These are phyloP conservation scores for Etheostoma perlongum DNA, from an alignment of 2,797 vertebrate genomes.

Conservation along the genomic window DNA sequence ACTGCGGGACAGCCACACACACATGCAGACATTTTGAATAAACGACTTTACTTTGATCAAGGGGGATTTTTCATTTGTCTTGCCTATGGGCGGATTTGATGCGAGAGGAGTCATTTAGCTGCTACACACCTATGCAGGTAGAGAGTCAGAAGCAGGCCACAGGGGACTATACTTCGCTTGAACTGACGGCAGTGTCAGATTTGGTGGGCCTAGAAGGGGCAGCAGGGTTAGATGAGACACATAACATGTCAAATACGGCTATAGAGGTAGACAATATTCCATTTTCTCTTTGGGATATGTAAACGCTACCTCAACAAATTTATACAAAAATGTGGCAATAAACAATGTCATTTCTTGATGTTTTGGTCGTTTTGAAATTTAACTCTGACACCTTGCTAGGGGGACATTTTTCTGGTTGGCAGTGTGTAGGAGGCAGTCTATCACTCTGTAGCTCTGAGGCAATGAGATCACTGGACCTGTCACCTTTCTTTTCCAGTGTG, in stretches of 20 bases:
- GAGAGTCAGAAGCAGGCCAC: slow-evolving; percentile 54
- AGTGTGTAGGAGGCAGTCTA: slow-evolving; percentile 73
- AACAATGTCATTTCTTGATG: slow-evolving; percentile 34
- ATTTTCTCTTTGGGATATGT: slow-evolving; percentile 22
- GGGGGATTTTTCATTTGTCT: slow-evolving; percentile 54
- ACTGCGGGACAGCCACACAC: slow-evolving; percentile 26
- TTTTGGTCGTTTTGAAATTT: slow-evolving; percentile 68
- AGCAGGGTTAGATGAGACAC: slow-evolving; percentile 21
- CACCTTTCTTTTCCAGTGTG: slow-evolving; percentile 59
- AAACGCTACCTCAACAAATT: slow-evolving; percentile 3
- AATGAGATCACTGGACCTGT: slow-evolving; percentile 80
- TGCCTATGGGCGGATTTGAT: slow-evolving; percentile 21
- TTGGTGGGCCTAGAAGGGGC: slow-evolving; percentile 36
- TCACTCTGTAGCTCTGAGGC: slow-evolving; percentile 76
- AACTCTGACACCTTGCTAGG: slow-evolving; percentile 61
- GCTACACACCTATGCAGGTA: slow-evolving; percentile 55
- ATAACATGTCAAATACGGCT: slow-evolving; percentile 7
- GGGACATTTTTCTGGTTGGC: slow-evolving; percentile 70
- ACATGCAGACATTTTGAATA: slow-evolving; percentile 46
- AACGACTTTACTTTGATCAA: slow-evolving; percentile 54
- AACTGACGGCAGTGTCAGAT: slow-evolving; percentile 55
- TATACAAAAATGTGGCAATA: slow-evolving; percentile 14
- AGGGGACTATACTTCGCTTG: slow-evolving; percentile 51
- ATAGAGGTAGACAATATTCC: slow-evolving; percentile 13
- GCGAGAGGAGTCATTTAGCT: slow-evolving; percentile 48